A percentile compares a stretch with the other conserved stretches of the same genome.
Conservation (phyloP, 2,797 vertebrate species). For the Alcedo quadribrachys region DNA sequence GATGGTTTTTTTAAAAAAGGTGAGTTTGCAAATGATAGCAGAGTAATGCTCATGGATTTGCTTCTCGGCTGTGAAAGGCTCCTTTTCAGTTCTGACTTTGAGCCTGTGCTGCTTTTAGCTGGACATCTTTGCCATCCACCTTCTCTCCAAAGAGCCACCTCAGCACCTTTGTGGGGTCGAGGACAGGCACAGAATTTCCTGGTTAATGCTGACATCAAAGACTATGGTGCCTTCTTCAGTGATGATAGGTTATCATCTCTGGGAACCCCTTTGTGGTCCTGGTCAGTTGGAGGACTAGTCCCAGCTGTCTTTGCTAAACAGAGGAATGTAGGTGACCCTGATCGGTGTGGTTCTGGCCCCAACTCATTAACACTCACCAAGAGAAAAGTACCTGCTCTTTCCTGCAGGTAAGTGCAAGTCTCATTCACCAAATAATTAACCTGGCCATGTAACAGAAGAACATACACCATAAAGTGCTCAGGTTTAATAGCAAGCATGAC, state of each 20-base stretch:
- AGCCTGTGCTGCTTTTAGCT: not conserved
- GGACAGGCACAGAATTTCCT: not conserved
- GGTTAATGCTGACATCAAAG: not conserved
- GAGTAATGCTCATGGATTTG: not conserved
- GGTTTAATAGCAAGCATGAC: not conserved
- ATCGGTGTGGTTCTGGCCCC: fast-evolving
- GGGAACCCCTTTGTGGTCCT: fast-evolving
- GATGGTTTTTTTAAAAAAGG: not conserved
- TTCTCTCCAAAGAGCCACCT: not conserved
- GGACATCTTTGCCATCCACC: not conserved
- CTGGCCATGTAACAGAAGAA: not conserved
- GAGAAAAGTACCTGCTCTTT: fast-evolving
- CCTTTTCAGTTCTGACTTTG: not conserved
- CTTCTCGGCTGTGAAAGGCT: not conserved
- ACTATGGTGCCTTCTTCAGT: fast-evolving
- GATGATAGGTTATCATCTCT: not conserved
- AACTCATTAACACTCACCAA: not conserved
- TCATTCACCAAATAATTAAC: not conserved
- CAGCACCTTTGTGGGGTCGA: not conserved
- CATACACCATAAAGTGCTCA: fast-evolving
- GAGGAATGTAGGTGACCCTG: not conserved
- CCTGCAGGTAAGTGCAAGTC: not conserved
- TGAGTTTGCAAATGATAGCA: not conserved
- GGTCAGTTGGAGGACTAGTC: not conserved
- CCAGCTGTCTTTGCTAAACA: fast-evolving